Conservation (phyloP, 2,797 vertebrate species). For the Thalassophryne amazonica region DNA sequence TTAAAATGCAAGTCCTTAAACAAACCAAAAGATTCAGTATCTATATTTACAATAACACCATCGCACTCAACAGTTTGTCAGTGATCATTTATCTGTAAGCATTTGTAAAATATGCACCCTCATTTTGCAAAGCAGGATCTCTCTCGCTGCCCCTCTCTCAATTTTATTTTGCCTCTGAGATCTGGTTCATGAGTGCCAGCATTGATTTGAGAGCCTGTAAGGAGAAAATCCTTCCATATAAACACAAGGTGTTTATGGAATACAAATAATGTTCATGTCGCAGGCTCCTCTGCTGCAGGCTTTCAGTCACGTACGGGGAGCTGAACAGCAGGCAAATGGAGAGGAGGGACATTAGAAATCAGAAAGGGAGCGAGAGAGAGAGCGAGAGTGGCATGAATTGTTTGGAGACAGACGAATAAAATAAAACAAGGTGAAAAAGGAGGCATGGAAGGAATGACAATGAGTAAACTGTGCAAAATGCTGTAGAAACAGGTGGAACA, state of each 20-base stretch:
- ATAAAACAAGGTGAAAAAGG: constrained; percentile 29
- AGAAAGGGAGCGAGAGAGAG: constrained; percentile 19
- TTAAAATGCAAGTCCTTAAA: too few species aligned
- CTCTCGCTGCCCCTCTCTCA: background rate
- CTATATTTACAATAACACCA: too few species aligned
- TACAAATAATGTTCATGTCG: constrained; percentile 65
- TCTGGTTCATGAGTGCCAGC: constrained; percentile 64
- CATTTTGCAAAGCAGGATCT: background rate
- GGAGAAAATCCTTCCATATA: constrained; percentile 67
- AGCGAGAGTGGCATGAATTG: constrained; percentile 9
- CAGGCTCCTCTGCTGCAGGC: constrained; percentile 49
- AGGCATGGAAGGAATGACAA: constrained; percentile 39
- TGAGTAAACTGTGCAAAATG: constrained; percentile 18
- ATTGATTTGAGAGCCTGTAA: constrained; percentile 68
- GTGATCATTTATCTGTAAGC: constrained; percentile 14
- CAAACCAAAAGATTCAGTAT: too few species aligned
- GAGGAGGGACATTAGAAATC: constrained; percentile 16
- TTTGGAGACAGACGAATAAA: constrained; percentile 35
- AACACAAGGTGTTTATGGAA: constrained; percentile 72
- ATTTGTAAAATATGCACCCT: constrained; percentile 9
- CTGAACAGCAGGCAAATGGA: constrained; percentile 41
- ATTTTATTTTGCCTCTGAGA: constrained; percentile 58
- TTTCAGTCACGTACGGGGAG: constrained; percentile 46
- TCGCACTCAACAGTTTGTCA: background rate
- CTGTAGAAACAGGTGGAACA: background rate